Percentiles rank a stretch among this genome's conserved stretches.
Conservation (phyloP, 2,888 invertebrate species). For the Ectemnius lituratus region DNA sequence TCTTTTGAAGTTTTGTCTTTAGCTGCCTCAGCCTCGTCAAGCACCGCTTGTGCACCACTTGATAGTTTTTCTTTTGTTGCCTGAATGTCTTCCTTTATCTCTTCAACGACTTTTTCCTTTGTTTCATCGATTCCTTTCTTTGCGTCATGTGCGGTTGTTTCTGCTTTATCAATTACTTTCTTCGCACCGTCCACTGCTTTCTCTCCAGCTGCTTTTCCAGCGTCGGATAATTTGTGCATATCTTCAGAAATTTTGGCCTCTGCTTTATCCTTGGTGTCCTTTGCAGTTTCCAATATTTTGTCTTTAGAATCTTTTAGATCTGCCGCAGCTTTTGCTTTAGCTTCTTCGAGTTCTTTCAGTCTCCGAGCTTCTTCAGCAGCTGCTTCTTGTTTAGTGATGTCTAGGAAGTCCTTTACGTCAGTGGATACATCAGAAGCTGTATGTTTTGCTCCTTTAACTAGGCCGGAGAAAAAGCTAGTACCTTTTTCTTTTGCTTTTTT, state of each 20-base stretch:
- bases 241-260: slow-evolving; percentile 2
- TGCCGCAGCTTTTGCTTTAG: slow-evolving; percentile 63
- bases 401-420: slow-evolving; percentile 62
- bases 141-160: slow-evolving; percentile 79
- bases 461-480: slow-evolving; percentile 18
- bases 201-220: slow-evolving; percentile 74
- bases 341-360: slow-evolving; percentile 69
- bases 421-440: slow-evolving; percentile 77
- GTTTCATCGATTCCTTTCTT: slow-evolving; percentile 58
- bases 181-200: slow-evolving; percentile 48
- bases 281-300: neutral
- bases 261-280: slow-evolving; percentile 30
- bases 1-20: slow-evolving; percentile 69
- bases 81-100: slow-evolving; percentile 59
- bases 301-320: slow-evolving; percentile 29
- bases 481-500: slow-evolving; percentile 61
- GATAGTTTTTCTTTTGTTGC: neutral
- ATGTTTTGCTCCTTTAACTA: slow-evolving; percentile 38
- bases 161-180: slow-evolving; percentile 36
- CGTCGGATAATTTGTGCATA: slow-evolving; percentile 64
- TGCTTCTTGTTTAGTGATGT: slow-evolving; percentile 33
- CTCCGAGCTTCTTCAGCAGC: slow-evolving; percentile 44
- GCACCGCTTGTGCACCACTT: slow-evolving; percentile 1
- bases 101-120: slow-evolving; percentile 67
- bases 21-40: slow-evolving; percentile 9